Evolutionary conservation across 2,797 vertebrate genomes (phyloP), one percentile per base, ranked within the genome.

Genomic region (Taenioides sp.): DNA sequence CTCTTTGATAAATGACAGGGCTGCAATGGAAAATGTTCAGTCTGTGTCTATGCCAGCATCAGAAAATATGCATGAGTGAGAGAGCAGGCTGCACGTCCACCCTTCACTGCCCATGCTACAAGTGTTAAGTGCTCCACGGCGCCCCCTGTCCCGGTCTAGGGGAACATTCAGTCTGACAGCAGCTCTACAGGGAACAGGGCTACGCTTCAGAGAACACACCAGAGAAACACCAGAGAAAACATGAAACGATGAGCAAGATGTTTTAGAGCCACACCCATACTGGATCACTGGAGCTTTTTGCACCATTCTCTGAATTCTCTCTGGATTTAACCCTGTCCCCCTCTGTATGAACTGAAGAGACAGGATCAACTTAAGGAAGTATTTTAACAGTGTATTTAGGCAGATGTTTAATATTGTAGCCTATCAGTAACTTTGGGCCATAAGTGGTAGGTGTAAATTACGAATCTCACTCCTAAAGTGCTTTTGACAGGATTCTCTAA

Each of bases 1-100:
- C 22, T 28, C 31, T 23, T 49, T 28, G 16, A 62, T 31, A 71
- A 65, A 69, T 73, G 34, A 62, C 72, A 72, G 52, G 68, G 70
- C 75, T 68, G 71, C 64, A 70, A 70, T 80, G 67, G n/a, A 71
- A 40, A 37, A 70, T 57, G 61, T 72, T 40, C 71, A 43, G 71
- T 59, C 40, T 27, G 55, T 66, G 67, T 77, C 50, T 72, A 55
- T 71, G 50, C 31, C 28, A 5, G 34, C 7, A 22, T 63, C 43
- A 50, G 65, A 49, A 81, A 77, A 77, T 67, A 78, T 69, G 58
- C 69, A 75, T 0, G 4, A 73, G 52, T 17, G 43, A 76, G 62
- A 59, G 28, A 61, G 22, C 55, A 60, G 75, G 40, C 68, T 7
- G 28, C 73, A 65, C 63, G 71, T 76, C 67, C 52, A 27, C 58